Conservation (phyloP, 2,797 vertebrate genomes). For the Mastacembelus armatus region DNA sequence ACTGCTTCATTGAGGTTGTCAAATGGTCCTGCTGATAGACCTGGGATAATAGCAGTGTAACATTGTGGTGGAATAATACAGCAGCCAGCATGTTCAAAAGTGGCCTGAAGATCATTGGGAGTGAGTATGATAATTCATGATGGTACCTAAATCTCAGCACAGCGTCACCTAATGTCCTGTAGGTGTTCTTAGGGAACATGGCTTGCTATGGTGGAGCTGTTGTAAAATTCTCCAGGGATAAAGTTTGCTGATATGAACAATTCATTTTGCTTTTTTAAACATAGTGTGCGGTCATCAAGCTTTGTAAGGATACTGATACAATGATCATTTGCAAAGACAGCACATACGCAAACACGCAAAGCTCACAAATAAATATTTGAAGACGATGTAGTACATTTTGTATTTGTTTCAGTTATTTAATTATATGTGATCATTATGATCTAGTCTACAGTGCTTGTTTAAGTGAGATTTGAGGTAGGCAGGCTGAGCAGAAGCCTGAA, state of each 20-base stretch:
- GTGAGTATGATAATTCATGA: constrained; percentile 71
- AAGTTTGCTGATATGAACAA: constrained; percentile 14
- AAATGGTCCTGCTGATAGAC: constrained; percentile 22
- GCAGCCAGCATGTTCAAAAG: constrained; percentile 72
- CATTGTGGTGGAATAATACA: constrained; percentile 32
- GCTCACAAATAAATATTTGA: constrained; percentile 3
- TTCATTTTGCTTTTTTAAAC: constrained; percentile 16
- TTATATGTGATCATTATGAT: neutral
- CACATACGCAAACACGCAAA: too few relatives aligned
- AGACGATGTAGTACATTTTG: neutral
- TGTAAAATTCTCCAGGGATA: constrained; percentile 16
- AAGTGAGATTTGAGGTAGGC: neutral
- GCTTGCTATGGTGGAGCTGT: neutral
- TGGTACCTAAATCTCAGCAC: constrained; percentile 13
- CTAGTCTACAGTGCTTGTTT: neutral
- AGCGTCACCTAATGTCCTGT: neutral
- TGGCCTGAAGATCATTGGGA: constrained; percentile 75
- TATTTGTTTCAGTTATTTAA: neutral
- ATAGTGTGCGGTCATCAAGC: neutral
- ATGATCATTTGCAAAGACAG: too few relatives aligned
- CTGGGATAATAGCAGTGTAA: constrained; percentile 31
- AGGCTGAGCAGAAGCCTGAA: constrained; percentile 11
- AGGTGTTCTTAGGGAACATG: neutral
- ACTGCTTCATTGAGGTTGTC: constrained; percentile 44
- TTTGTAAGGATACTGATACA: constrained; percentile 13